These are phyloP conservation scores for Liopterus haemorrhoidalis DNA, from an alignment of 2,888 invertebrate species.

Conservation along the genomic window DNA sequence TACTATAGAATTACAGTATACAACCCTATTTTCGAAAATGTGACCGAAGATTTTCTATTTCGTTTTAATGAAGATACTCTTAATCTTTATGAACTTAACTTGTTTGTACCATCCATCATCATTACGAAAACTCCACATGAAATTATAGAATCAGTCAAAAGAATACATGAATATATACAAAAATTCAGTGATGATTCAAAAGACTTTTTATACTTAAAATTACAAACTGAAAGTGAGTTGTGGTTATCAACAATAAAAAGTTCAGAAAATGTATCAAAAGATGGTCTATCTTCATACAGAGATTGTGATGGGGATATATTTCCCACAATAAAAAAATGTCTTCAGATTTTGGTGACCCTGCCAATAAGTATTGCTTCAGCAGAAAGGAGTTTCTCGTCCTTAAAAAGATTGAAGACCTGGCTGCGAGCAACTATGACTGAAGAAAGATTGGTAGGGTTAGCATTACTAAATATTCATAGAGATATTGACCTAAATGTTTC, in stretches of 20 bases:
- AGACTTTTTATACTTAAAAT: background rate
- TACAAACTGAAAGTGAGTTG: slow-evolving; percentile 1
- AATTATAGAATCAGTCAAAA: background rate
- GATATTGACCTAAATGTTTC: background rate
- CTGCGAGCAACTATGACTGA: background rate
- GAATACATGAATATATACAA: background rate
- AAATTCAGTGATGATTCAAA: background rate
- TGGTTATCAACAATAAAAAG: background rate
- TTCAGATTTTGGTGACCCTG: slow-evolving; percentile 4
- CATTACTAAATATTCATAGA: slow-evolving; percentile 1
- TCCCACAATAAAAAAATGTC: slow-evolving; percentile 1
- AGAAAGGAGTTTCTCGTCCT: slow-evolving; percentile 1
- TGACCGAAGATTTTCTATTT: slow-evolving; percentile 6
- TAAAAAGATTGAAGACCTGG: slow-evolving; percentile 6
- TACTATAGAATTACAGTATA: slow-evolving; percentile 5
- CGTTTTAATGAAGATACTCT: slow-evolving; percentile 4
- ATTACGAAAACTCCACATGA: background rate
- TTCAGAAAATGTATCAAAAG: background rate
- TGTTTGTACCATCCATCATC: background rate
- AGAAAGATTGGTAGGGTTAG: slow-evolving; percentile 2
- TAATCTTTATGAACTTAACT: slow-evolving; percentile 3
- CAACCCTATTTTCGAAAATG: background rate
- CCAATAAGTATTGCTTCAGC: slow-evolving; percentile 1
- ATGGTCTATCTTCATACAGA: background rate
- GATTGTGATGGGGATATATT: slow-evolving; percentile 1